Base-by-base conservation (phyloP, 1,140 invertebrate species). In the Zaprionus davidi region DNA sequence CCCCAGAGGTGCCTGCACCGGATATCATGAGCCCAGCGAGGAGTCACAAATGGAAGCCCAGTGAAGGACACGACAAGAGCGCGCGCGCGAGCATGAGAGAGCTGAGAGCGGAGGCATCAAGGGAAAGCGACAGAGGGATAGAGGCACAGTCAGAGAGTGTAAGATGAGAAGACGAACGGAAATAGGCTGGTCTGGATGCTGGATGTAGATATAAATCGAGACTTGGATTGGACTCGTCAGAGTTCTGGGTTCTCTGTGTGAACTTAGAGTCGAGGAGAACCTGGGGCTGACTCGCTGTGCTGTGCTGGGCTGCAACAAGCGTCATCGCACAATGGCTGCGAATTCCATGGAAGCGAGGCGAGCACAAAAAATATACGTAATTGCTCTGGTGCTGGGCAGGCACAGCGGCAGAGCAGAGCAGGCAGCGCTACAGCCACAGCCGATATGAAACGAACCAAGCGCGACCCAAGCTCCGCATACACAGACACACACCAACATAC, bases 351-450 rank as follows among this genome's bases (percentile, higher is more conserved):
- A 73, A 77, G 49, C 62, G 73, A 59, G 44, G 68, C 68, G 60
- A 66, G 67, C 55, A 71, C 62, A 71, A 73, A 76, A 76, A 76
- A 62, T 76, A 76, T 72, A 72, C 74, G 74, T 76, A 76, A 76
- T 76, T 76, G 70, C 74, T 72, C 57, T 76, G 73, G 59, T 70
- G 73, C 73, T 76, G 73, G 73, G 73, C 69, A 76, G 63, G 69
- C 69, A 76, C 74, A 76, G 63, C 69, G 57, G 58, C 49, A 36
- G 26, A 49, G 4, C 58, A 22, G 55, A 65, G 58, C 49, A 36
- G 20, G 2, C 58, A 31, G 9, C 28, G 36, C 20, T 34, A 5
- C 31, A 67, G 55, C 31, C 53, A 57, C 26, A 46, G 56, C 70
- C 59, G 59, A 75, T 71, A 76, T 71, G 60, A 76, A 76, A 71